phyloP scores from a whole-genome alignment of 1,140 invertebrate genomes.

The Calliphora vicina region DNA sequence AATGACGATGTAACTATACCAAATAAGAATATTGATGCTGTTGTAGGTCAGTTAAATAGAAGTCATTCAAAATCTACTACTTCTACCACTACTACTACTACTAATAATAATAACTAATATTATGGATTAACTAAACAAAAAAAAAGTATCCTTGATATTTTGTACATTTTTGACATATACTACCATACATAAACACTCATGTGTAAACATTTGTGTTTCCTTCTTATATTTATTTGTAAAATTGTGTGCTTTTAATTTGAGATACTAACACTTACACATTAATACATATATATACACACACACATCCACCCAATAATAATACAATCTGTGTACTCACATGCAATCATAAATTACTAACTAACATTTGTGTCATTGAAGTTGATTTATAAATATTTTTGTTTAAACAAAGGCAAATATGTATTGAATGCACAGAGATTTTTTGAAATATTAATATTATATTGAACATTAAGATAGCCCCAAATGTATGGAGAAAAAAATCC shows the following conservation, averaged over 20 bases:
- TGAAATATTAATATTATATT: too few species aligned
- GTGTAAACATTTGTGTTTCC: background rate
- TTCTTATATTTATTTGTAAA: background rate
- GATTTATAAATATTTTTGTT: too few species aligned
- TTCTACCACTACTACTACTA: background rate
- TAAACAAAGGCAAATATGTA: too few species aligned
- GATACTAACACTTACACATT: background rate
- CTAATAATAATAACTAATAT: background rate
- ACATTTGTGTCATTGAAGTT: too few species aligned
- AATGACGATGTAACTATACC: conserved; percentile 66
- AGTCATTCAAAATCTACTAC: background rate
- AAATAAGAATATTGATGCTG: conserved; percentile 57
- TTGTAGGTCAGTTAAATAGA: conserved; percentile 71
- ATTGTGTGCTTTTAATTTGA: background rate
- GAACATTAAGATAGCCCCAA: too few species aligned
- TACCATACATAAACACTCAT: background rate
- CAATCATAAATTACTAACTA: too few species aligned
- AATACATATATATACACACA: background rate
- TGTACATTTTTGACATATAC: background rate
- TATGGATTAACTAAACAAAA: background rate
- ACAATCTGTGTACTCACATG: too few species aligned
- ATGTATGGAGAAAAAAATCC: too few species aligned
- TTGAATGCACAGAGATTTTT: too few species aligned
- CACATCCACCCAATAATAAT: background rate
- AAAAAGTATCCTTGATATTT: background rate